Conservation (phyloP, 1,140 invertebrate genomes). For the Anthonomus grandis region DNA sequence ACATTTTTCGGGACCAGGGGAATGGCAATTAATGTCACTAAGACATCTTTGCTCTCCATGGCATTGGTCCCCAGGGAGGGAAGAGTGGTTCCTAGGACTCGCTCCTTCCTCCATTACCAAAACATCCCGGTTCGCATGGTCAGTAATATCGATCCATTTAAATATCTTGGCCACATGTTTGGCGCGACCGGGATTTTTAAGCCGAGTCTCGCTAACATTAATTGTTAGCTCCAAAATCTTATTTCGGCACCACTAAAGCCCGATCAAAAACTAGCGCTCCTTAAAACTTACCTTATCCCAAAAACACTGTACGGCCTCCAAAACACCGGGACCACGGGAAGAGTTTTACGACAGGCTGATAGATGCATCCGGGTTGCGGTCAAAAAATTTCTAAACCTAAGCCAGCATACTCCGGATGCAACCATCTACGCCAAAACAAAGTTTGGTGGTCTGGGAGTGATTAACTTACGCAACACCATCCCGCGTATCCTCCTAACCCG, state of each 20-base stretch:
- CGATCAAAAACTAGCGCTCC: conserved; percentile 33
- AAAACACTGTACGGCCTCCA: conserved; percentile 27
- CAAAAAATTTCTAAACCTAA: conserved; percentile 25
- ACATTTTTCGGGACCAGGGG: background rate
- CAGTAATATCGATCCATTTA: conserved; percentile 10
- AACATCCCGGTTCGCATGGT: background rate
- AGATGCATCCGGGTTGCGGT: conserved; percentile 19
- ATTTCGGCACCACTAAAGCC: conserved; percentile 38
- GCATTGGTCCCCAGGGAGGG: background rate
- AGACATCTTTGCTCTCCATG: background rate
- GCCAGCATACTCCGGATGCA: conserved; percentile 17
- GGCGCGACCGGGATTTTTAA: conserved; percentile 19
- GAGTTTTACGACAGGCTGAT: conserved; percentile 18
- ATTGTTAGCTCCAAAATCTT: conserved; percentile 19
- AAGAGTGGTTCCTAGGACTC: background rate
- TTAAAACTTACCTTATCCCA: conserved; percentile 25
- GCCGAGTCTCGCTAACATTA: conserved; percentile 20
- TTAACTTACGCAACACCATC: background rate
- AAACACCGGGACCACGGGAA: conserved; percentile 13
- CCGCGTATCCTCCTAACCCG: background rate
- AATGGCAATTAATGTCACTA: background rate
- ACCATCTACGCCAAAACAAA: conserved; percentile 23
- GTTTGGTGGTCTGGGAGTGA: conserved; percentile 36
- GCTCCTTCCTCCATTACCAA: background rate
- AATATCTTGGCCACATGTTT: conserved; percentile 30